These are phyloP conservation scores for Melanerpes aurifrons DNA, from an alignment of 2,113 vertebrate genomes.

Conservation along the genomic window DNA sequence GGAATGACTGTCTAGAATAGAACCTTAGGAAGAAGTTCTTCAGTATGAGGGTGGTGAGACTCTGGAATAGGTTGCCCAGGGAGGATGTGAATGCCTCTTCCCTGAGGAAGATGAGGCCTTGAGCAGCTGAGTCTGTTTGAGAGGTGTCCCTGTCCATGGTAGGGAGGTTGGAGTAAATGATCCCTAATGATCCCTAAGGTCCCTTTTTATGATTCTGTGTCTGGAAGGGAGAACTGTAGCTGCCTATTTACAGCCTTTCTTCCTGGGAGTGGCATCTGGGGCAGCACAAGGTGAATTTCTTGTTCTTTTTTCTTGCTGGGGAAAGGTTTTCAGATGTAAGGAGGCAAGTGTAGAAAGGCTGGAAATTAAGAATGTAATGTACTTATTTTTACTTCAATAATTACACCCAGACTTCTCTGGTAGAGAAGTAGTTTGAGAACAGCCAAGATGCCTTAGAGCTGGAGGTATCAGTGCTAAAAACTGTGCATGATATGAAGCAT, in stretches of 20 bases:
- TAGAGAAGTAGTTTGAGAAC: not conserved
- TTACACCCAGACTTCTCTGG: not conserved
- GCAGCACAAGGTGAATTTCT: not conserved
- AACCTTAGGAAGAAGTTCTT: too few relatives aligned
- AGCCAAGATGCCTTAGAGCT: not conserved
- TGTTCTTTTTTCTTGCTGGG: not conserved
- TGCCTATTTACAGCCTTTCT: not conserved
- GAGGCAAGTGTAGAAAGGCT: not conserved
- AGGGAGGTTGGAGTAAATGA: too few relatives aligned
- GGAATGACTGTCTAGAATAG: not conserved
- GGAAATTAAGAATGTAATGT: not conserved
- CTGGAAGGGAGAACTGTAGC: not conserved
- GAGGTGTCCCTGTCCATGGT: too few relatives aligned
- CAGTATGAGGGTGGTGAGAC: too few relatives aligned
- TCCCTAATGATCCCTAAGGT: too few relatives aligned
- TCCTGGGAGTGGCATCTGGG: not conserved
- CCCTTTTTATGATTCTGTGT: too few relatives aligned
- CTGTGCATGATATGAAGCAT: accelerated
- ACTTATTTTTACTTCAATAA: not conserved
- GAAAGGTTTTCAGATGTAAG: not conserved
- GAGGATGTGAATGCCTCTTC: too few relatives aligned
- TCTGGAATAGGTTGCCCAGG: too few relatives aligned
- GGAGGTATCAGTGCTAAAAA: not conserved
- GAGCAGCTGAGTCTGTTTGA: too few relatives aligned
- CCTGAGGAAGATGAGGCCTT: too few relatives aligned